Base-by-base conservation (phyloP, 2,888 invertebrate species). In the Synergus gifuensis region DNA sequence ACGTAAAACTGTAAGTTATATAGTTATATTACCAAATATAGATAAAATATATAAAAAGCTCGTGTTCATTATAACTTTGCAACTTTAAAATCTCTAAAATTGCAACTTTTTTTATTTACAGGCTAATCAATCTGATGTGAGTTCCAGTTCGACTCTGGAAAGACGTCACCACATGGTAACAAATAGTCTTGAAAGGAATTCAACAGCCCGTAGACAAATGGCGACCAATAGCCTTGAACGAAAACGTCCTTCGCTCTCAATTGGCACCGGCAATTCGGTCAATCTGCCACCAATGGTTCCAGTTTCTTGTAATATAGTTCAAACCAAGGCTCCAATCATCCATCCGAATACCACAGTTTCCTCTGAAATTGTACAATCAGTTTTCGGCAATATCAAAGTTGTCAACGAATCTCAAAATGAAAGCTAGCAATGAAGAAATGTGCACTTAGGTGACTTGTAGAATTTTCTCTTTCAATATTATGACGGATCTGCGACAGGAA, bases 241-340 rank as follows among this genome's bases (percentile, higher is more conserved):
- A 79, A 91, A 91, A 78, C 88, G 91, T 79, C 91, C 92, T 12
- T 88, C 91, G 76, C 82, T 91, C 7, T 83, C 86, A 2, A 86
- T 87, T 11, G 79, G 83, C 0, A 83, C 89, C 12, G 87, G 86
- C 73, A 89, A 89, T 80, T 88, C 89, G 5, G 87, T 88, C 14
- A 92, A 91, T 86, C 86, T 91, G 42, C 91, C 92, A n/a, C 92
- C 92, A 46, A 88, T 92, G 76, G 86, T 92, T 36, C 90, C 92
- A 62, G 90, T 92, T 76, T 86, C 89, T 77, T 90, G 91, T 83
- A 90, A 90, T 82, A 86, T 91, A 82, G 89, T 91, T 42, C 90
- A 92, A 83, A 90, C 92, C 4, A 86, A 87, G 58, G 87, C 89
- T 18, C 91, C 92, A 5, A 87, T 92, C 8, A 89, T 91, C 64